Evolutionary conservation across 2,888 invertebrate species (phyloP).

Genomic region (Glyphotaelius pellucidus): DNA sequence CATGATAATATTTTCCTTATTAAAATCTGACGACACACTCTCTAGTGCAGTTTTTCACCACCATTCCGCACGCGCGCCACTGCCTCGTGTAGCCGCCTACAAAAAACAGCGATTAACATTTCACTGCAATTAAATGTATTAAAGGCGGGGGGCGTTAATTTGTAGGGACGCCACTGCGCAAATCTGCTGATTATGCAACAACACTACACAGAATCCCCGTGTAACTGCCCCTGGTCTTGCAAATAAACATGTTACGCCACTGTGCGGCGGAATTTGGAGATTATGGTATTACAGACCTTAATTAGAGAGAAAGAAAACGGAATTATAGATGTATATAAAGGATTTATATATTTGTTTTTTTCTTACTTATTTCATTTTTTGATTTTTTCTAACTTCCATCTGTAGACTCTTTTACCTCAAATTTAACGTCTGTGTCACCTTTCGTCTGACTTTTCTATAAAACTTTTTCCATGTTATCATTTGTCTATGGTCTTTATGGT

Average conservation of each 20-base stretch:
- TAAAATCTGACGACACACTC: neutral
- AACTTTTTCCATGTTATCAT: no score
- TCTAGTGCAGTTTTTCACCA: neutral
- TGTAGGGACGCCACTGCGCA: slow-evolving; percentile 25
- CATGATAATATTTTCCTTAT: neutral
- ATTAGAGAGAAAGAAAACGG: neutral
- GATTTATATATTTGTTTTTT: neutral
- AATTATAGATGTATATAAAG: neutral
- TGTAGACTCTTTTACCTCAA: no score
- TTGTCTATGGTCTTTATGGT: no score
- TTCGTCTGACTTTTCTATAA: no score
- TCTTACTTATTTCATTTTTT: no score
- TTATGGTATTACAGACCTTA: neutral
- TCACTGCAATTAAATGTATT: slow-evolving; percentile 28
- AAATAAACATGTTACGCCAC: neutral
- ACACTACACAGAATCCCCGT: neutral
- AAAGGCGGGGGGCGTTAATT: slow-evolving; percentile 11
- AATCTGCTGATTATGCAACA: slow-evolving; percentile 7
- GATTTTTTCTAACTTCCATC: no score
- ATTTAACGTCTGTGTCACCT: no score
- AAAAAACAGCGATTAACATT: slow-evolving; percentile 26
- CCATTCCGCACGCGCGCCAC: neutral
- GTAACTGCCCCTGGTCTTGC: neutral
- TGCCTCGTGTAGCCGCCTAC: neutral
- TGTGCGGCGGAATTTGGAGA: neutral